Conservation (phyloP, 92 coral and sea anemone species). For the Nematostella vectensis region DNA sequence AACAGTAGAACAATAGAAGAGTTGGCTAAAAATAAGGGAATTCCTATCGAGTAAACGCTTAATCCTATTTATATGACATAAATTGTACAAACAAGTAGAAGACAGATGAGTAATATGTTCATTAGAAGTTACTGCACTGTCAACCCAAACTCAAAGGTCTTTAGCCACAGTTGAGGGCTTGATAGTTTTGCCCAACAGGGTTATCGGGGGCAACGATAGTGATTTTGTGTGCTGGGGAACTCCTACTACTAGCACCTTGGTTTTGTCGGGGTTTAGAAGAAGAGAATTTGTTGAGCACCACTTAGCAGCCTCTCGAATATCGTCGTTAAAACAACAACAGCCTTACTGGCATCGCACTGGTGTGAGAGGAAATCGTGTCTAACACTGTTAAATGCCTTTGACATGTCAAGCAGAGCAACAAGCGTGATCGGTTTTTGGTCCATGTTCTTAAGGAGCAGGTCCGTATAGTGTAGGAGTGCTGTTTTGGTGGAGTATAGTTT, state of each 20-base stretch:
- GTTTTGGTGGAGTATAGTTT: conserved; percentile 26
- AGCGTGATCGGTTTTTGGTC: conserved; percentile 27
- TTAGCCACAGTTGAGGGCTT: conserved; percentile 33
- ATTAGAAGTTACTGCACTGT: conserved; percentile 18
- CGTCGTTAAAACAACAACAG: conserved; percentile 14
- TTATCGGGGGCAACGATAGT: conserved; percentile 21
- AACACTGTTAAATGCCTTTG: conserved; percentile 27
- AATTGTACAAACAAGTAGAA: conserved; percentile 25
- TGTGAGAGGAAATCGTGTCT: conserved; percentile 24
- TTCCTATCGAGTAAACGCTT: conserved; percentile 38
- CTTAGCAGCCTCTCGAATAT: conserved; percentile 11
- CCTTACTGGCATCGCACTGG: conserved; percentile 10
- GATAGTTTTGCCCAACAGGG: conserved; percentile 35
- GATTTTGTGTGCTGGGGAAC: conserved; percentile 26
- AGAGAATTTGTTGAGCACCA: conserved; percentile 36
- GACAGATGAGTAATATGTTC: conserved; percentile 34
- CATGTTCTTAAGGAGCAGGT: conserved; percentile 18
- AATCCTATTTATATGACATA: conserved; percentile 35
- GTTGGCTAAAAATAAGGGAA: conserved; percentile 22
- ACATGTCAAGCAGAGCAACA: conserved; percentile 36
- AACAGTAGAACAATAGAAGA: conserved; percentile 42
- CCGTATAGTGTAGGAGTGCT: conserved; percentile 8
- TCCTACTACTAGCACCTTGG: conserved; percentile 45
- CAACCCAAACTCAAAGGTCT: conserved; percentile 39
- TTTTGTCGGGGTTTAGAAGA: conserved; percentile 37